Evolutionary conservation across 2,113 vertebrate species (phyloP).

Genomic region (Cyphomyrus discorhynchus): DNA sequence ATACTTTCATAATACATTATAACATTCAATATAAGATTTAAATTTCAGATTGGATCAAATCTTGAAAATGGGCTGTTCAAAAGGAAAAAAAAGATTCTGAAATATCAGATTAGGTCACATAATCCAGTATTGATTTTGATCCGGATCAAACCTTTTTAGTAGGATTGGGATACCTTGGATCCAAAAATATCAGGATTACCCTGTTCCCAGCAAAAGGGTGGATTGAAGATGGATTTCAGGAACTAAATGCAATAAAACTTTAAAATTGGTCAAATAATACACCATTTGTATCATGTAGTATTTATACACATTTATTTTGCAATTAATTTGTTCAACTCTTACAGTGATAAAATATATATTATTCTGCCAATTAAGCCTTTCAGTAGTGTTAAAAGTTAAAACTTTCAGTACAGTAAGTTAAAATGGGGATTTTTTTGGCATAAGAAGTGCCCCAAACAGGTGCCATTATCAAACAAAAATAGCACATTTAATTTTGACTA

Average conservation of each 20-base stretch:
- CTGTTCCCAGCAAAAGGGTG: too few relatives aligned
- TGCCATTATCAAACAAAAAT: not conserved
- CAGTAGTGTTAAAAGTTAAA: too few relatives aligned
- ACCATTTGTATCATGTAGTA: too few relatives aligned
- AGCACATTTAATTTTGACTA: not conserved
- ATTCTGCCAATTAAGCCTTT: too few relatives aligned
- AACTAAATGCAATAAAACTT: not conserved
- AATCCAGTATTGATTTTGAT: too few relatives aligned
- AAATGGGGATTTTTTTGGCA: too few relatives aligned
- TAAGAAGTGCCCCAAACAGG: not conserved
- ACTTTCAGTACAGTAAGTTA: too few relatives aligned
- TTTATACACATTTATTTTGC: too few relatives aligned
- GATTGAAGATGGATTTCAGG: not conserved
- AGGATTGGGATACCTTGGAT: not conserved
- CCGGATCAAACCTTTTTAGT: not conserved
- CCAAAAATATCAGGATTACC: not conserved
- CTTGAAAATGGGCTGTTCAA: not conserved
- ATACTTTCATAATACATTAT: not conserved
- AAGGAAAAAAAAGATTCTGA: not conserved
- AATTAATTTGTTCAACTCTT: too few relatives aligned
- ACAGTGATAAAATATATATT: too few relatives aligned
- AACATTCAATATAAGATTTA: not conserved
- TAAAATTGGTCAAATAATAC: too few relatives aligned
- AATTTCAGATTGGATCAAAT: not conserved
- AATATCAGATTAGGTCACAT: too few relatives aligned